Evolutionary conservation across 1,140 invertebrate species (phyloP), one percentile per base, ranked within the genome.

Genomic region (Archivesica marissinica): DNA sequence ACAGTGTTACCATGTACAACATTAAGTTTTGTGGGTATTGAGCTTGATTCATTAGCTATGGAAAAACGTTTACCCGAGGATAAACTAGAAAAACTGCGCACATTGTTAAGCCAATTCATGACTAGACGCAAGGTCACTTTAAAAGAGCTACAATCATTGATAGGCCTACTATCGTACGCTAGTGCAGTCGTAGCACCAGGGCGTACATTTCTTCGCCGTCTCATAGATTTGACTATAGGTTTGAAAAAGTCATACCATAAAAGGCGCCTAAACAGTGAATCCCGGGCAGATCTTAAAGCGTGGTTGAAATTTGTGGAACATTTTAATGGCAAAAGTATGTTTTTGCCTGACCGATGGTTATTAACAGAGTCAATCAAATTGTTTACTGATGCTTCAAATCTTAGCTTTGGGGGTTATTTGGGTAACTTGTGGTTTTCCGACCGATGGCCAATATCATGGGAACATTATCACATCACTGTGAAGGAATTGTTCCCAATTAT

Each of bases 251-350:
- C 80, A 0, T 20, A 59, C 20, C 56, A 87, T 70, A 17, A 56
- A 11, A 84, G 52, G n/a, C 17, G 56, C 0, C 23, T 88, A 20
- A 84, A 30, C 15, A 64, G 30, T 17, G 52, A 78, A 39, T 64
- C 68, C 9, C 76, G 38, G 2, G 50, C 44, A n/a, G 88, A 89
- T 78, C 28, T 88, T 2, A n/a, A 39, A 38, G 39, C 76, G 3
- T 87, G 84, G 82, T 25, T 15, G 4, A 25, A 20, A 28, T 87
- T 85, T 54, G 20, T 72, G 17, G 28, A 44, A 28, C 64, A 59
- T 39, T 25, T 28, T 75, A 15, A 86, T 89, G 39, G 64, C 39
- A 38, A 4, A 78, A 86, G 41, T 80, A 86, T 70, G 86, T 76
- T 84, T n/a, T 39, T 66, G 2, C 25, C 41, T 66, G 74, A 70